Percentiles rank a stretch among this genome's conserved stretches.
phyloP scores from a whole-genome alignment of 2,888 invertebrate species.

The Thera obeliscata region DNA sequence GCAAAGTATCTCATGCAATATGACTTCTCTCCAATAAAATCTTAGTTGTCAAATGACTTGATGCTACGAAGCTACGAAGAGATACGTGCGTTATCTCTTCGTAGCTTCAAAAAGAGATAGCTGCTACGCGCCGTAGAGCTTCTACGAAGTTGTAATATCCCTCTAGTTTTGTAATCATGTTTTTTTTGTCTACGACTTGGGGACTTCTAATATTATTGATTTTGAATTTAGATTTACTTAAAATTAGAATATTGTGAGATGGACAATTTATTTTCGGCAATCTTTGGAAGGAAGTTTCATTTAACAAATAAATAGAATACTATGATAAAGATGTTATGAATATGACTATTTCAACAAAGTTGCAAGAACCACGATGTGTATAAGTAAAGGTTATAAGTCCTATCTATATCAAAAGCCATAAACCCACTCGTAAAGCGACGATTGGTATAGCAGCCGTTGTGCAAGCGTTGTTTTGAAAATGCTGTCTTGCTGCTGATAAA shows the following conservation, averaged over 20 bases:
- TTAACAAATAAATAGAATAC: too few relatives aligned
- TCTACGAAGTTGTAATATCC: background rate
- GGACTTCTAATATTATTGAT: too few relatives aligned
- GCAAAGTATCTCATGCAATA: too few relatives aligned
- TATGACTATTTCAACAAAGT: slow-evolving; percentile 18
- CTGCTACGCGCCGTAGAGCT: slow-evolving; percentile 4
- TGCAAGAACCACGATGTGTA: slow-evolving; percentile 5
- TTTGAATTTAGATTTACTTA: too few relatives aligned
- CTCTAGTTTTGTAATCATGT: background rate
- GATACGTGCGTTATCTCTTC: background rate
- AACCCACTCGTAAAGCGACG: slow-evolving; percentile 64
- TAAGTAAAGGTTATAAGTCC: background rate
- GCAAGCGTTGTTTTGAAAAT: slow-evolving; percentile 66
- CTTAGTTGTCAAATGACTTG: too few relatives aligned
- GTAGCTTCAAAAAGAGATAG: slow-evolving; percentile 6
- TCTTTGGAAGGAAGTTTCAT: too few relatives aligned
- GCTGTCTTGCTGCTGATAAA: slow-evolving; percentile 62
- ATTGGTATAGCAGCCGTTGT: slow-evolving; percentile 58
- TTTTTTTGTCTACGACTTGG: background rate
- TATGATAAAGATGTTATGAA: too few relatives aligned
- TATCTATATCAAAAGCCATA: slow-evolving; percentile 40
- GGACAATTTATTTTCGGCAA: too few relatives aligned
- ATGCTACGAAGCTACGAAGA: background rate
- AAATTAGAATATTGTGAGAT: too few relatives aligned
- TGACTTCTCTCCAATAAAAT: too few relatives aligned